These are phyloP conservation scores for Heliocidaris erythrogramma DNA, from an alignment of 35 echinoderm and acorn worm genomes.

Conservation along the genomic window DNA sequence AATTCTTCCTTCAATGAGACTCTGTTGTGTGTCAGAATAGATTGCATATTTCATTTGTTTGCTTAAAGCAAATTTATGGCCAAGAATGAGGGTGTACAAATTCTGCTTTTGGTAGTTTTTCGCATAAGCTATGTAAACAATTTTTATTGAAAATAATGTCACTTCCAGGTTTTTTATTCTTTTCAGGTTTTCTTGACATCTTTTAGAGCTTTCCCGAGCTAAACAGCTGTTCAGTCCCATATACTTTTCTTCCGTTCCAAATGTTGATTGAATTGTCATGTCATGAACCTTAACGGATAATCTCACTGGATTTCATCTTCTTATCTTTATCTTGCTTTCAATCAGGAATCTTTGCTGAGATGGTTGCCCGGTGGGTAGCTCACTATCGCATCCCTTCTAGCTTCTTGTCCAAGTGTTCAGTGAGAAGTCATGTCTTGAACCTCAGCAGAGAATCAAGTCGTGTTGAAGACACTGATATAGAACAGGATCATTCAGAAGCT, in stretches of 20 bases:
- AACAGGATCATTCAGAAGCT: neutral
- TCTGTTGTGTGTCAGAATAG: no score
- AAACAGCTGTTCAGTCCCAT: no score
- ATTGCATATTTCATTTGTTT: no score
- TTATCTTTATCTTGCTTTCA: neutral
- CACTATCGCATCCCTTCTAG: conserved; percentile 67
- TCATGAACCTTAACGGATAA: neutral
- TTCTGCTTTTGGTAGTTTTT: no score
- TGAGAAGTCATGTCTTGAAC: conserved; percentile 40
- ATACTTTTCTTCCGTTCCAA: no score
- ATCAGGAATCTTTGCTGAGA: conserved; percentile 81
- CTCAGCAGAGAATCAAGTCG: conserved; percentile 41
- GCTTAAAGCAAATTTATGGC: no score
- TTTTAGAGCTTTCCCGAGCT: no score
- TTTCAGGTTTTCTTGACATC: no score
- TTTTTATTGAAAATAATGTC: no score
- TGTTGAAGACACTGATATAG: neutral
- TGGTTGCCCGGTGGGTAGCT: conserved; percentile 81
- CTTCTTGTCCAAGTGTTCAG: conserved; percentile 69
- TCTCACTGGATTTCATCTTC: neutral
- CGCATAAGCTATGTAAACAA: no score
- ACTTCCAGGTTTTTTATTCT: no score
- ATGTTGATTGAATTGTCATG: neutral
- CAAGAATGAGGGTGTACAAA: no score
- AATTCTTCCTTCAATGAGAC: neutral